Evolutionary conservation across 2,797 vertebrate species (phyloP).

Genomic region (Phoeniculus purpureus): DNA sequence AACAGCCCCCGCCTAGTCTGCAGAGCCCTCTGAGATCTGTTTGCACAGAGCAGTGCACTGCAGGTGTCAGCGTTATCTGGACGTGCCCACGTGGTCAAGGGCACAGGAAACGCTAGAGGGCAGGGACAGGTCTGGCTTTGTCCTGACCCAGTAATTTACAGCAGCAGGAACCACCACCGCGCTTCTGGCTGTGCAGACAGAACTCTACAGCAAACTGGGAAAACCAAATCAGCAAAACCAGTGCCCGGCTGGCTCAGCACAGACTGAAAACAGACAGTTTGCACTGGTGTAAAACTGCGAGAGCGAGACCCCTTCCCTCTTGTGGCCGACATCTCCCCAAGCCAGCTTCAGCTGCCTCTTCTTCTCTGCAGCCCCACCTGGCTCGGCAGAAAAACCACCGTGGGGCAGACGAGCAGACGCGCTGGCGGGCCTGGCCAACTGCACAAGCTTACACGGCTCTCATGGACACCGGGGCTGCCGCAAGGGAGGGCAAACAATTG

Average conservation of each 20-base stretch:
- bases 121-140: background rate
- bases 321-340: background rate
- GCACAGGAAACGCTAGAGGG: background rate
- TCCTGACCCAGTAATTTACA: background rate
- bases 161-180: background rate
- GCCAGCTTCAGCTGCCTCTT: background rate
- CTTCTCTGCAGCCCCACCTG: background rate
- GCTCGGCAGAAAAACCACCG: background rate
- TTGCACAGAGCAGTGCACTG: background rate
- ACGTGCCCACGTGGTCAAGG: background rate
- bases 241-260: rapidly evolving
- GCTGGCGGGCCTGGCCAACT: background rate
- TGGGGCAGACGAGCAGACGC: background rate
- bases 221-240: background rate
- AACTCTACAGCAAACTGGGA: background rate
- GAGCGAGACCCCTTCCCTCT: background rate
- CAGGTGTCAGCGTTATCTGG: background rate
- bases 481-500: background rate
- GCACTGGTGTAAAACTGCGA: background rate
- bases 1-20: background rate
- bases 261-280: background rate
- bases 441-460: background rate
- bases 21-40: background rate
- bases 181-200: background rate
- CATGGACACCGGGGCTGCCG: background rate